Evolutionary conservation across 2,888 invertebrate genomes (phyloP).

Genomic region (Tetropium fuscum): DNA sequence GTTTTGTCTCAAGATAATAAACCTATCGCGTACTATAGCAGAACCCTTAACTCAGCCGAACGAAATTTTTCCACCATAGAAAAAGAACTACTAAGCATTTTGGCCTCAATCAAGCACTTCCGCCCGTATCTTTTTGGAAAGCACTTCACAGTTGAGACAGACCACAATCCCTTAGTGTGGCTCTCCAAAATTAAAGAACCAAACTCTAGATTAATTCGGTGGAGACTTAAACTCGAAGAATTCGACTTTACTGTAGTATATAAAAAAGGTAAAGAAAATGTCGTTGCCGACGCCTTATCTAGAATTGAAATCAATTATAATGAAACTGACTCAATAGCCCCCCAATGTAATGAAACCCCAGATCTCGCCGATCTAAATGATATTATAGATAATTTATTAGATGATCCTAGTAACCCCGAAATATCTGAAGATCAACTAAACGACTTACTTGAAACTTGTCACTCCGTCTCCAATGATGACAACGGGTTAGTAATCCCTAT

Average conservation of each 20-base stretch:
- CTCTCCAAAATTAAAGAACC: background rate
- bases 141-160: background rate
- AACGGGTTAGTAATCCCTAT: no score
- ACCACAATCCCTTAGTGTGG: background rate
- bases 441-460: background rate
- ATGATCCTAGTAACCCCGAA: background rate
- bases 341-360: background rate
- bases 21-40: no score
- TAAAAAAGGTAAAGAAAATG: background rate
- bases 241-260: background rate
- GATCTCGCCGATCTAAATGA: background rate
- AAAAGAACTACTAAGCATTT: no score
- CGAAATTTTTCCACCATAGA: no score
- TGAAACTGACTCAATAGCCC: background rate
- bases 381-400: background rate
- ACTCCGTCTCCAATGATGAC: no score
- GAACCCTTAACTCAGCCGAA: no score
- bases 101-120: background rate
- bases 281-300: background rate
- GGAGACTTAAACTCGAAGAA: no score
- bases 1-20: no score
- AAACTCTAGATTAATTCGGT: background rate
- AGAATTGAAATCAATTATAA: background rate
- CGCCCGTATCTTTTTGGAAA: background rate
- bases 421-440: background rate